phyloP scores from a whole-genome alignment of 2,888 invertebrate species.

The Eupeodes luniger region DNA sequence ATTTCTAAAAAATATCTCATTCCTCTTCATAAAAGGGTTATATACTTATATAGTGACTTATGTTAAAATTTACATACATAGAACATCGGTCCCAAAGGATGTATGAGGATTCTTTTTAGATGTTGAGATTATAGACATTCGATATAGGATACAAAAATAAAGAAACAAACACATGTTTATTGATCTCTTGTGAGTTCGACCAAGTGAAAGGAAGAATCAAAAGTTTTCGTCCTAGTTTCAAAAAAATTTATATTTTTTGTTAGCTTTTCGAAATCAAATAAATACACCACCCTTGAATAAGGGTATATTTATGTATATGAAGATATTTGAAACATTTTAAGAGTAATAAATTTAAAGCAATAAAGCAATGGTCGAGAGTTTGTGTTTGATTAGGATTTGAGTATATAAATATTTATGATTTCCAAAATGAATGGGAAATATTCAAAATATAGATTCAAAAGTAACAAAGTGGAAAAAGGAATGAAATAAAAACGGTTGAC shows the following conservation, averaged over 20 bases:
- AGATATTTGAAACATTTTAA: neutral
- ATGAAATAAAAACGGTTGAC: neutral
- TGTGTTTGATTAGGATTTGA: neutral
- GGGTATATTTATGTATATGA: neutral
- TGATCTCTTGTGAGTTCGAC: slow-evolving; percentile 1
- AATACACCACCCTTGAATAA: no score
- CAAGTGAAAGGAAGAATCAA: neutral
- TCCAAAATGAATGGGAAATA: neutral
- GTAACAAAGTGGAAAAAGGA: slow-evolving; percentile 3
- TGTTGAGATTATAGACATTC: neutral
- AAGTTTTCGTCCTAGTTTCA: slow-evolving; percentile 2
- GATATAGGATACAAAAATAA: neutral
- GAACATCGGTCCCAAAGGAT: neutral
- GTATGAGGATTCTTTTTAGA: neutral
- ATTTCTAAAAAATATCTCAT: neutral
- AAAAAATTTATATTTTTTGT: neutral
- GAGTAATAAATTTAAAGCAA: slow-evolving; percentile 4
- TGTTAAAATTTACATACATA: slow-evolving; percentile 11
- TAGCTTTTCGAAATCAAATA: no score
- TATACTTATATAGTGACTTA: neutral
- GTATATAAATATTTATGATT: neutral
- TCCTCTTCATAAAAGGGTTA: neutral
- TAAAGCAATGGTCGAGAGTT: neutral
- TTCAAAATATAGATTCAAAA: slow-evolving; percentile 5
- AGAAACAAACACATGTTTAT: neutral